Percentiles rank a stretch among this genome's conserved stretches.
phyloP scores from a whole-genome alignment of 2,797 vertebrate species.

The Lerista edwardsae region DNA sequence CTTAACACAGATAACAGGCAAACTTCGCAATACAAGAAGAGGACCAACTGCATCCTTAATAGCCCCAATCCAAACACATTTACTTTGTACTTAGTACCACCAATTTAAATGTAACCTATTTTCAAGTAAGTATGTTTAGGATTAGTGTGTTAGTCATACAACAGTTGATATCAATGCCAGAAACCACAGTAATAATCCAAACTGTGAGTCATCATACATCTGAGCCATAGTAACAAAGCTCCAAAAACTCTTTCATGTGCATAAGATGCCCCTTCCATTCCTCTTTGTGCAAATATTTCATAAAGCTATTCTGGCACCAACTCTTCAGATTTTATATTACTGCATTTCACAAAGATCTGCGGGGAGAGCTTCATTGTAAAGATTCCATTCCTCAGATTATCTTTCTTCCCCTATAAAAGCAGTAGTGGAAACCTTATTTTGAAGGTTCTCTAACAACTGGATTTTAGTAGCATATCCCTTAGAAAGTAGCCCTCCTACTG shows the following conservation, averaged over 20 bases:
- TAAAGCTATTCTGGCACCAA: neutral
- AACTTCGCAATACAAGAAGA: neutral
- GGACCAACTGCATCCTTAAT: neutral
- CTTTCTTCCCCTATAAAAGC: too few relatives aligned
- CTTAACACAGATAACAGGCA: neutral
- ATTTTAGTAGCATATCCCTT: too few relatives aligned
- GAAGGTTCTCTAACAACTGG: neutral
- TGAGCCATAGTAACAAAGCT: constrained; percentile 4
- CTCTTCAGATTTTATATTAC: neutral
- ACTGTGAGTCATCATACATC: constrained; percentile 5
- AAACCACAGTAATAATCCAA: constrained; percentile 18
- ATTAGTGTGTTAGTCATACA: constrained; percentile 28
- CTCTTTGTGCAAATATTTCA: constrained; percentile 1
- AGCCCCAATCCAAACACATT: neutral
- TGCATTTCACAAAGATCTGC: neutral
- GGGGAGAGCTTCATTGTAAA: fast-evolving
- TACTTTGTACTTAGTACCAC: neutral
- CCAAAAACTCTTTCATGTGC: neutral
- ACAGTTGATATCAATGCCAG: constrained; percentile 17
- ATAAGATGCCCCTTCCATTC: neutral
- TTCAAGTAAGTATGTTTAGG: constrained; percentile 24
- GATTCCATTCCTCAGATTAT: neutral
- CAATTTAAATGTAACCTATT: constrained; percentile 18
- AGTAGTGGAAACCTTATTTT: neutral
- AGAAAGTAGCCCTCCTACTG: too few relatives aligned